phyloP scores from a whole-genome alignment of 2,888 invertebrate genomes.

The Nomada fabriciana region DNA sequence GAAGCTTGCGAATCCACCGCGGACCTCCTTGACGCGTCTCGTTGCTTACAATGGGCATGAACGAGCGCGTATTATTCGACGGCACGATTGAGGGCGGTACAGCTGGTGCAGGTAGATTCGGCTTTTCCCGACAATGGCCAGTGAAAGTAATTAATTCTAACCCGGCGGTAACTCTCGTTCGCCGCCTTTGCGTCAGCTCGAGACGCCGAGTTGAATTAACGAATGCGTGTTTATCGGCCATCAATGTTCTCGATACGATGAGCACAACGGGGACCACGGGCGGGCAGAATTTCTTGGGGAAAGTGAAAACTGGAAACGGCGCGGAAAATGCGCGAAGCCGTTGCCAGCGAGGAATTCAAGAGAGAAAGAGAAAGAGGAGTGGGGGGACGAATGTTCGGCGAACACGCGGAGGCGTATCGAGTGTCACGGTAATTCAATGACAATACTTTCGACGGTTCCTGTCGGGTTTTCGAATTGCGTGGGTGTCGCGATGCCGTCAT shows the following conservation, averaged over 20 bases:
- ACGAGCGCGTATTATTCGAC: slow-evolving; percentile 31
- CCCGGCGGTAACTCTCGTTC: background rate
- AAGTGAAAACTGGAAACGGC: slow-evolving; percentile 9
- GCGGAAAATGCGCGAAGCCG: background rate
- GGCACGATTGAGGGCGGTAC: slow-evolving; percentile 10
- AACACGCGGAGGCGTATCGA: slow-evolving; percentile 13
- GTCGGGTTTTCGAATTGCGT: slow-evolving; percentile 6
- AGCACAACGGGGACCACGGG: background rate
- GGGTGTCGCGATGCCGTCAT: slow-evolving; percentile 31
- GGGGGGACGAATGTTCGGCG: background rate
- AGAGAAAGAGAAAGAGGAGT: background rate
- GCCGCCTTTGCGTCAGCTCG: background rate
- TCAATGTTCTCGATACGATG: background rate
- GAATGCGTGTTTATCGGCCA: background rate
- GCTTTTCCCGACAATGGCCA: background rate
- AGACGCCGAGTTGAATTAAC: background rate
- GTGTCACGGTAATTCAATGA: slow-evolving; percentile 12
- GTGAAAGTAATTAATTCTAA: slow-evolving; percentile 50
- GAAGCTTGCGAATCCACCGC: slow-evolving; percentile 51
- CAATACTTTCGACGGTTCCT: slow-evolving; percentile 18
- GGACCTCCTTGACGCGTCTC: slow-evolving; percentile 43
- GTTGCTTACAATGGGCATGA: slow-evolving; percentile 39
- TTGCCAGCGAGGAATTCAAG: slow-evolving; percentile 2
- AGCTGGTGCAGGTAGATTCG: slow-evolving; percentile 9
- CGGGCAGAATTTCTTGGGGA: background rate